Conservation (phyloP, 2,113 vertebrate genomes). For the Falco punctatus region DNA sequence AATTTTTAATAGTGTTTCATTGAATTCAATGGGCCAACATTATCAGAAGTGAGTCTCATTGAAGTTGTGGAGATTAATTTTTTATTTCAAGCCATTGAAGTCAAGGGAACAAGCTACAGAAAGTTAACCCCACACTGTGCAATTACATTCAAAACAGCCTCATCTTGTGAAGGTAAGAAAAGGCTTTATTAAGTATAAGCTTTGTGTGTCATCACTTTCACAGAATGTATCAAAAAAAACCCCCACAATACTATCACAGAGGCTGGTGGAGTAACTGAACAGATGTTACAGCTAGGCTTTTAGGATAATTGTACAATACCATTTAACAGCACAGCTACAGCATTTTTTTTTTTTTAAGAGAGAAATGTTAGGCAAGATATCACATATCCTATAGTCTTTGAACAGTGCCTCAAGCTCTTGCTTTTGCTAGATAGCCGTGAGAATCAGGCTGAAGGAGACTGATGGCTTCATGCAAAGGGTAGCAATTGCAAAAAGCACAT, state of each 20-base stretch:
- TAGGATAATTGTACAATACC: neutral
- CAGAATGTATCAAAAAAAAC: neutral
- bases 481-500: neutral
- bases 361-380: neutral
- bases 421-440: neutral
- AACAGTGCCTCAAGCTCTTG: neutral
- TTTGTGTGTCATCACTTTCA: neutral
- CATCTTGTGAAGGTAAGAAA: neutral
- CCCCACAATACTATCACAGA: neutral
- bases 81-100: neutral
- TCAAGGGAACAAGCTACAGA: neutral
- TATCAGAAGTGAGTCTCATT: neutral
- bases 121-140: neutral
- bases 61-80: conserved; percentile 23
- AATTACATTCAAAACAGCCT: neutral
- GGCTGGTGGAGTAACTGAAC: neutral
- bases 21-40: conserved; percentile 23
- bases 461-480: neutral
- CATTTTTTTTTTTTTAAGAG: neutral
- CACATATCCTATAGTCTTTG: neutral
- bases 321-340: neutral
- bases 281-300: neutral
- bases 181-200: neutral
- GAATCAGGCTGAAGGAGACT: neutral
- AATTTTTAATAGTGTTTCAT: conserved; percentile 8